Base-by-base conservation (phyloP, 2,797 vertebrate species). In the Smutsia temminckii region DNA sequence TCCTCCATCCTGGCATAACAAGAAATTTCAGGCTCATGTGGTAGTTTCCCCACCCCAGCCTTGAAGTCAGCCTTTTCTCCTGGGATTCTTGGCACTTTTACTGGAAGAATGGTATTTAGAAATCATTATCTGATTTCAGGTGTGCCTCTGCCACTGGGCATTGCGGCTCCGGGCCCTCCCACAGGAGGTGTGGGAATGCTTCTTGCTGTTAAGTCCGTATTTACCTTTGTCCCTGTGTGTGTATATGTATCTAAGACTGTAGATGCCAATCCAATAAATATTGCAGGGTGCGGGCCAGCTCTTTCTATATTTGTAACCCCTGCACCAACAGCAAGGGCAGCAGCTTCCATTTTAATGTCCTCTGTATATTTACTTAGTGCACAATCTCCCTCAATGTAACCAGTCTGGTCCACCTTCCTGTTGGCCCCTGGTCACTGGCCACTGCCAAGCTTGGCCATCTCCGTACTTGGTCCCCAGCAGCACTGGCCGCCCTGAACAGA, bases 161-260 rank as follows among this genome's bases (percentile, higher is more conserved):
- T 32, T 2, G 0, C 0, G 42, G 74, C 75, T n/a, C 80, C 1
- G 20, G 55, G 21, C n/a, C 46, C 42, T 81, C 80, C 29, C 64
- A 27, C 25, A 7, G 18, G 32, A 29, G 34, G 23, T 5, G 20
- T 14, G 32, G 12, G 51, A 40, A 40, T 7, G 40, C 40, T 63
- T 25, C 42, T 0, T 2, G 0, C 29, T 46, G 57, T 23, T 2
- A 23, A 17, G n/a, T 59, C 77, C 29, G 0, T 53, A 6, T 32
- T 34, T 16, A 46, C n/a, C 53, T 37, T 79, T 34, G 3, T 5
- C 59, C 57, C 16, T 57, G 1, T 37, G 0, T 34, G 0, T n/a
- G 0, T 16, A 32, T 32, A 11, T 23, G 6, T 5, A 59, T 32
- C 57, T 18, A 20, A 85, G 32, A 40, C n/a, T 20, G 3, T 23